Base-by-base conservation (phyloP, 1,140 invertebrate genomes). In the Halyomorpha halys region DNA sequence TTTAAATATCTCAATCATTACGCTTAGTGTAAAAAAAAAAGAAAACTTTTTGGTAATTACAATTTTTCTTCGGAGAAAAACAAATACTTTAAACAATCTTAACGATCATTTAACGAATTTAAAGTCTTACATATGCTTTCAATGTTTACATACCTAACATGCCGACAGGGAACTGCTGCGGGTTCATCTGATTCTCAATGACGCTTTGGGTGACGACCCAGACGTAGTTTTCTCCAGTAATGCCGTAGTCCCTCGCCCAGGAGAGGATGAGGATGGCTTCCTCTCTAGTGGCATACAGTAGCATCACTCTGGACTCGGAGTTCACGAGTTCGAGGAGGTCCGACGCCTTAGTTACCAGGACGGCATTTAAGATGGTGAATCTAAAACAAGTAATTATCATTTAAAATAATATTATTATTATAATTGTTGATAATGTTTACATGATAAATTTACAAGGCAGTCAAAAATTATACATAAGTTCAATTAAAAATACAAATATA, bases 161-260 rank as follows among this genome's bases (percentile, higher is more conserved):
- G 34, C 94, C 94, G 19, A 94, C 83, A 0, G 92, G 92, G 73
- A 95, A 96, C 69, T 90, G 85, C 66, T 83, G 81, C 0, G 86
- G 83, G n/a, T 86, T 84, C 69, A 86, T 81, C 61, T 78, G 71
- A 70, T 86, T 86, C 72, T 83, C 91, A 45, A 97, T 90, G 51
- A 94, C 91, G 70, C 90, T 91, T 74, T 96, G 91, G n/a, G 91
- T 94, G 0, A 94, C 91, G 56, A 98, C 90, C 94, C 94, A 97
- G 9, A 97, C 91, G 74, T 95, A 97, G 73, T 95, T 94, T 73
- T 93, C 89, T 3, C 91, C 91, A 0, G 92, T 95, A 53, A 97
- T 83, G 68, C 91, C 89, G 67, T 91, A 80, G 68, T 90, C 84
- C 63, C 82, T 79, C 3, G 93, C 93, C 15, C 82, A 83, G 2